phyloP scores from a whole-genome alignment of 2,888 invertebrate species.

The Drepana falcataria region DNA sequence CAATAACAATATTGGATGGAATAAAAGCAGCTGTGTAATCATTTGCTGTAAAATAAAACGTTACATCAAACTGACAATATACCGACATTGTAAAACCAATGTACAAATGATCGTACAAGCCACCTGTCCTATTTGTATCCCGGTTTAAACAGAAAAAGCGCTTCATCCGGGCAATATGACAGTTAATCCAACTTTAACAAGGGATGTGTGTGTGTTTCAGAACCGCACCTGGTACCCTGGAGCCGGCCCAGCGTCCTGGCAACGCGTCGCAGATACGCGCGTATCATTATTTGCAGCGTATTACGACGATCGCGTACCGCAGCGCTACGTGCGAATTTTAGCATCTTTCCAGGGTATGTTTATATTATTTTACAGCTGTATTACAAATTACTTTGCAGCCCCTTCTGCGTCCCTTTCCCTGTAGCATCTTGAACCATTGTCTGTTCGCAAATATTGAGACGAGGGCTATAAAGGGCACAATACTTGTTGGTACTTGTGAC shows the following conservation, averaged over 20 bases:
- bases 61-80: not conserved
- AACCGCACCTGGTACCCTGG: constrained; percentile 52
- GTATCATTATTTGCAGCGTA: constrained; percentile 75
- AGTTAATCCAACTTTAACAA: not conserved
- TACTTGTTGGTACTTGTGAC: no score
- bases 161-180: not conserved
- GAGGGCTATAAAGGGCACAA: no score
- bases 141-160: not conserved
- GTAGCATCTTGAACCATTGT: no score
- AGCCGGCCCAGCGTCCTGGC: constrained; percentile 47
- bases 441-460: no score
- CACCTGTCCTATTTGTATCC: not conserved
- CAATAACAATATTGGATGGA: no score
- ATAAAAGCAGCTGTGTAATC: not conserved
- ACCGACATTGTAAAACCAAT: no score
- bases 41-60: not conserved
- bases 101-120: not conserved
- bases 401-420: no score
- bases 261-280: constrained; percentile 53
- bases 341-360: constrained; percentile 59
- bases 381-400: no score
- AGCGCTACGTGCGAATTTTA: constrained; percentile 60
- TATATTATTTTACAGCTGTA: not conserved
- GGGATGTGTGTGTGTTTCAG: constrained; percentile 33
- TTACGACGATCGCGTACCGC: constrained; percentile 68